phyloP scores from a whole-genome alignment of 2,888 invertebrate genomes.

The Eupithecia insigniata region DNA sequence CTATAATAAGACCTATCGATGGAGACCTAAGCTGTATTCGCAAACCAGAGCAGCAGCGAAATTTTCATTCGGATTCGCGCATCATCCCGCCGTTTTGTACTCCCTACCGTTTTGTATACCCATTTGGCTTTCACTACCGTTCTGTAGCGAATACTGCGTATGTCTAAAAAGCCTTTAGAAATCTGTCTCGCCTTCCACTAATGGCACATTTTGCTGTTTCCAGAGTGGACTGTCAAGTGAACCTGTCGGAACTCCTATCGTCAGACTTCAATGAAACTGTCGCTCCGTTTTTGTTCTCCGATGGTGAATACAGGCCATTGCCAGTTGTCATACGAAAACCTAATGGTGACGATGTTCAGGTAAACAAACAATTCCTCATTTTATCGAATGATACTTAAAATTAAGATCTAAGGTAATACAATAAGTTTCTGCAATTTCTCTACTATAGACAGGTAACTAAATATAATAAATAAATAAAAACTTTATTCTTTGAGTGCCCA shows the following conservation, averaged over 20 bases:
- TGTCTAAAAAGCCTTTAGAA: neutral
- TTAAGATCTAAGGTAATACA: neutral
- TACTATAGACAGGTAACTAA: no score
- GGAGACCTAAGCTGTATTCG: no score
- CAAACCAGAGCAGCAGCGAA: neutral
- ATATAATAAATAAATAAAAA: no score
- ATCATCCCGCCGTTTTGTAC: neutral
- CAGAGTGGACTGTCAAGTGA: slow-evolving; percentile 62
- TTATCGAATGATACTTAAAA: neutral
- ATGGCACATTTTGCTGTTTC: slow-evolving; percentile 37
- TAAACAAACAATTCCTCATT: slow-evolving; percentile 35
- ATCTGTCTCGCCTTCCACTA: neutral
- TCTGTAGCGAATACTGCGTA: neutral
- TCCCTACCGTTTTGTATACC: no score
- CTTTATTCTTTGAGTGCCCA: no score
- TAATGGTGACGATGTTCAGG: slow-evolving; percentile 62
- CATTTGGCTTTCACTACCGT: neutral
- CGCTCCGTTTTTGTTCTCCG: slow-evolving; percentile 56
- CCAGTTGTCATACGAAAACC: slow-evolving; percentile 62
- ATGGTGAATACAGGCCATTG: slow-evolving; percentile 57
- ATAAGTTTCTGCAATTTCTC: no score
- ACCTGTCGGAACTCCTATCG: slow-evolving; percentile 53
- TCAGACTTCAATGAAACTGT: slow-evolving; percentile 55
- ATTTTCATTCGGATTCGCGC: neutral
- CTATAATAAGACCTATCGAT: no score